A percentile compares a stretch with the other conserved stretches of the same genome.
phyloP scores from a whole-genome alignment of 2,113 vertebrate genomes.

The Ciconia stormi region DNA sequence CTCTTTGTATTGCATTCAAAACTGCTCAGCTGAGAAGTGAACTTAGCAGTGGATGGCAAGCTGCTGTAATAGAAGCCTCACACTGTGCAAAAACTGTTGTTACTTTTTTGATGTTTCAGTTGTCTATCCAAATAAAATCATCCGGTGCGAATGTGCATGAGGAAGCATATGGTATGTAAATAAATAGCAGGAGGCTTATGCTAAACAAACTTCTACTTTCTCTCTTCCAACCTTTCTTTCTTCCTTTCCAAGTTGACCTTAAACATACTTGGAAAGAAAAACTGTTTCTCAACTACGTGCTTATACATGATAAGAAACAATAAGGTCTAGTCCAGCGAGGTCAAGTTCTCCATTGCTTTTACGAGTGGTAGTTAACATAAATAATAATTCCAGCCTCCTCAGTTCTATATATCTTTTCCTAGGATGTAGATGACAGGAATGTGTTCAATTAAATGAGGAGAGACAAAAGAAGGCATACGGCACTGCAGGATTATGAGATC shows the following conservation, averaged over 20 bases:
- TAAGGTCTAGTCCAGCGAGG: not conserved
- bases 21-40: constrained; percentile 55
- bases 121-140: constrained; percentile 67
- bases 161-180: constrained; percentile 62
- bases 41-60: constrained; percentile 27
- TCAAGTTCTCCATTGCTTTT: not conserved
- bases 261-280: constrained; percentile 1
- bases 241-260: constrained; percentile 28
- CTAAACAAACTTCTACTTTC: constrained; percentile 18
- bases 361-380: not conserved
- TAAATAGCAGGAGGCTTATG: constrained; percentile 50
- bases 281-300: not conserved
- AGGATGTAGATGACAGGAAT: not conserved
- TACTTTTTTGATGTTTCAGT: constrained; percentile 60
- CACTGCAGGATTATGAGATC: not conserved
- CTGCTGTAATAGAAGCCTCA: constrained; percentile 40
- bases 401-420: not conserved
- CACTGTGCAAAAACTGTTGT: constrained; percentile 52
- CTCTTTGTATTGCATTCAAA: constrained; percentile 28
- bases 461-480: not conserved
- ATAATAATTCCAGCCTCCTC: not conserved
- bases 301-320: not conserved
- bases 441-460: not conserved
- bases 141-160: not conserved
- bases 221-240: not conserved